Conservation (phyloP, 2,113 vertebrate species). For the Stercorarius parasiticus region DNA sequence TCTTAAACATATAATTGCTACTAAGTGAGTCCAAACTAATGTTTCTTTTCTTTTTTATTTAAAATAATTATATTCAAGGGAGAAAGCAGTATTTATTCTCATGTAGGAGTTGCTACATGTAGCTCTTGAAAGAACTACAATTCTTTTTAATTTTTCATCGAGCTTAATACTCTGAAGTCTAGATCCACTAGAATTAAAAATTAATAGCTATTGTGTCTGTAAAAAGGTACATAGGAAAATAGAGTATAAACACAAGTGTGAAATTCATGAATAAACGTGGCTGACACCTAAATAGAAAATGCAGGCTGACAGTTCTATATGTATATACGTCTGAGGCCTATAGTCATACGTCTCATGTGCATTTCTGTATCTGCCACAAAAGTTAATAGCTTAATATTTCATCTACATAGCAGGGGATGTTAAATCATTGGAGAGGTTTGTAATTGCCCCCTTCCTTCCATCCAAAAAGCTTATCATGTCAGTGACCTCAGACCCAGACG, state of each 20-base stretch:
- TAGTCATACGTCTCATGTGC: constrained; percentile 10
- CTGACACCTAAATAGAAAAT: neutral
- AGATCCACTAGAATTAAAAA: constrained; percentile 41
- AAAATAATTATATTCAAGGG: constrained; percentile 71
- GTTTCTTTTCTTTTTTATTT: constrained; percentile 70
- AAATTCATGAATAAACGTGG: neutral
- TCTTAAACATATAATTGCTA: constrained; percentile 85
- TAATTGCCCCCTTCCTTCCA: constrained; percentile 13
- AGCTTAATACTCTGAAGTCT: constrained; percentile 37
- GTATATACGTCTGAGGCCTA: neutral
- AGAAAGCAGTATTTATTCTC: constrained; percentile 53
- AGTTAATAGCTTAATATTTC: constrained; percentile 70
- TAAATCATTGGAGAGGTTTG: constrained; percentile 10
- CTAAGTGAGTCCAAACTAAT: constrained; percentile 85
- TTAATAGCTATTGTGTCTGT: neutral
- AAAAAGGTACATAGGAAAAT: constrained; percentile 6
- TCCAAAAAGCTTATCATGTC: constrained; percentile 1
- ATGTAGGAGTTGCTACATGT: neutral
- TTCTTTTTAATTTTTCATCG: constrained; percentile 61
- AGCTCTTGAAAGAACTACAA: constrained; percentile 32
- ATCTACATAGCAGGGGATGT: constrained; percentile 61
- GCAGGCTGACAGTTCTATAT: neutral
- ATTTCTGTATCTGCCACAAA: constrained; percentile 59
- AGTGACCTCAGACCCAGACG: neutral
- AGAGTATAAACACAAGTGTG: constrained; percentile 3